Base-by-base conservation (phyloP, 2,888 invertebrate genomes). In the Criorhina ranunculi region DNA sequence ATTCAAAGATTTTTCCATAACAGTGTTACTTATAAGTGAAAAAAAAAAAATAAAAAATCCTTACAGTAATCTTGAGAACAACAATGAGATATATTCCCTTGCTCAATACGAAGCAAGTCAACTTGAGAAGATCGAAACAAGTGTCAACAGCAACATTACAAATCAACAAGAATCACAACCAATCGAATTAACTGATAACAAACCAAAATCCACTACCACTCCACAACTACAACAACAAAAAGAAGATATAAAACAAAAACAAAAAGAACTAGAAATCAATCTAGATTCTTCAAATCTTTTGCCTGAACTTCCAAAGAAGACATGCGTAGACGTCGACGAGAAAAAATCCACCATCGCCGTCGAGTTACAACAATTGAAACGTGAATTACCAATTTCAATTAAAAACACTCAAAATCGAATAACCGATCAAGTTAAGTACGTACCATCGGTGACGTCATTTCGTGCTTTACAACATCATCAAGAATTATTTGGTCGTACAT, bases 11-110 rank as follows among this genome's bases (percentile, higher is more conserved):
- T 42, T 55, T 24, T 29, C 24, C 24, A 31, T 15, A 7, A 31
- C 66, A 37, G 44, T 46, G 24, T 3, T 3, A 62, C 40, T 31
- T 15, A 42, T 35, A 44, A 70, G 78, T 78, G 70, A 62, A 51
- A 51, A 42, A 11, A 55, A 57, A 76, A 79, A 76, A 42, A 15
- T n/a, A n/a, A n/a, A n/a, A 29, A 88, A 88, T 88, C 88, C 88
- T 91, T 92, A 85, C 91, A 92, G 92, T 91, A 90, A 91, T 88
- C 90, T 92, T 90, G 92, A 92, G 89, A 92, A 92, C 89, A 90
- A 91, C 89, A 88, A 91, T 91, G 92, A 92, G 89, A 92, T 92
- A 88, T 92, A 91, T 89, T 91, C 92, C 88, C 90, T 90, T 89
- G 91, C 90, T 87, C 92, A 92, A 90, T 90, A 90, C 90, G 92